Evolutionary conservation across 2,888 invertebrate genomes (phyloP), one percentile per base, ranked within the genome.

Genomic region (Luperina nickerlii): DNA sequence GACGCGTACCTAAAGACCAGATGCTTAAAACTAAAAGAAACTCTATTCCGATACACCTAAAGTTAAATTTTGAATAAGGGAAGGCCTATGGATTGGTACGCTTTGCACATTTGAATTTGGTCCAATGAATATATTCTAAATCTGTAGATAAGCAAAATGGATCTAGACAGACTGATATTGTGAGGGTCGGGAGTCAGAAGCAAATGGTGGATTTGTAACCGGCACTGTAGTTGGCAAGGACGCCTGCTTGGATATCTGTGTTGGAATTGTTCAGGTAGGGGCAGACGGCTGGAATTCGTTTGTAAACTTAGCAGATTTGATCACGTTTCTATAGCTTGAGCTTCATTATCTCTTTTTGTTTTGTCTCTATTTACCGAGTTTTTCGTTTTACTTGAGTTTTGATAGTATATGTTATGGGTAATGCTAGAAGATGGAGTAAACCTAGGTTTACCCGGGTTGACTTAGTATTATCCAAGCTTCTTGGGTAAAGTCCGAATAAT

Each of bases 101-200:
- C 76, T 88, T 89, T 87, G 81, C 81, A 79, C 87, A 88, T 88
- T 89, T 90, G 89, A 87, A 90, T 90, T 89, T 89, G 89, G 86
- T 88, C 84, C 88, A 89, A 89, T 89, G 89, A 89, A 89, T 89
- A 87, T 86, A 89, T 90, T 83, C 89, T 79, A 84, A 89, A 90
- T 90, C 87, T 88, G 84, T 86, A 89, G 89, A 89, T 89, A 89
- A 89, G 88, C 87, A 81, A 80, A 88, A 87, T 87, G 86, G 88
- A 86, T 87, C 87, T 86, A 80, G 82, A 79, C 86, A 79, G 88
- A 80, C 82, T 87, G 88, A 87, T 88, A 90, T 80, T 79, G 83
- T 79, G 79, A 74, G 86, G 86, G 83, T 89, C 79, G 84, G 76
- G 85, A 85, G 76, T 84, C 65, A 69, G 74, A 76, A 81, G 84